A percentile compares a stretch with the other conserved stretches of the same genome.
phyloP scores from a whole-genome alignment of 2,113 vertebrate species.

The Macquaria australasica region DNA sequence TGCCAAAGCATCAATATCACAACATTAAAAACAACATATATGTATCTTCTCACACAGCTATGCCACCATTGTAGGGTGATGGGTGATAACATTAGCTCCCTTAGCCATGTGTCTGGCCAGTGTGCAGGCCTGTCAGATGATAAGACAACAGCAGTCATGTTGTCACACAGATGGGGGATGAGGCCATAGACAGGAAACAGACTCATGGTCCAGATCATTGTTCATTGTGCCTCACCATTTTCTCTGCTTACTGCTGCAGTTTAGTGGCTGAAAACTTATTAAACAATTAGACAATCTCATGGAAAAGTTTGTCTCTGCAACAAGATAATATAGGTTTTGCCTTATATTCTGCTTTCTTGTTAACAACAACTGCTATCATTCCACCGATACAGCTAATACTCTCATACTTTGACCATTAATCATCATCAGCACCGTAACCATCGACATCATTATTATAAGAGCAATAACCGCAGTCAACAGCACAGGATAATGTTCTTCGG shows the following conservation, averaged over 20 bases:
- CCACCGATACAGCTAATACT: background rate
- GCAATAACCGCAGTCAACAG: slow-evolving; percentile 1
- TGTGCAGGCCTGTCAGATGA: slow-evolving; percentile 74
- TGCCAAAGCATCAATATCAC: background rate
- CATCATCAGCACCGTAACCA: background rate
- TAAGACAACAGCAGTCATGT: slow-evolving; percentile 75
- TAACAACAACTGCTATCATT: background rate
- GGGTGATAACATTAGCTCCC: slow-evolving; percentile 40
- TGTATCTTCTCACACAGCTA: slow-evolving; percentile 29
- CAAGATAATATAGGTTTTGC: background rate
- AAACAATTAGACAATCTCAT: slow-evolving; percentile 44
- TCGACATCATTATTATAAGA: background rate
- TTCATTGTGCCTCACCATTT: slow-evolving; percentile 67
- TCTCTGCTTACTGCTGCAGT: slow-evolving; percentile 71
- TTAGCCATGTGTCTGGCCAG: slow-evolving; percentile 53
- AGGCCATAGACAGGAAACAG: slow-evolving; percentile 71
- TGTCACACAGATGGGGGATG: slow-evolving; percentile 57
- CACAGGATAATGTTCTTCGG: background rate
- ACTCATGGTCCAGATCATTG: slow-evolving; percentile 70
- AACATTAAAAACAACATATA: slow-evolving; percentile 10
- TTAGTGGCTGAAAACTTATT: slow-evolving; percentile 48
- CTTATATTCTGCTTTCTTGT: background rate
- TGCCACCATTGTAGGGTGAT: slow-evolving; percentile 27
- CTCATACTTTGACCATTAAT: background rate
- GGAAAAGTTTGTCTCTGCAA: slow-evolving; percentile 42